Base-by-base conservation (phyloP, 2,797 vertebrate genomes). In the Nannoperca australis region DNA sequence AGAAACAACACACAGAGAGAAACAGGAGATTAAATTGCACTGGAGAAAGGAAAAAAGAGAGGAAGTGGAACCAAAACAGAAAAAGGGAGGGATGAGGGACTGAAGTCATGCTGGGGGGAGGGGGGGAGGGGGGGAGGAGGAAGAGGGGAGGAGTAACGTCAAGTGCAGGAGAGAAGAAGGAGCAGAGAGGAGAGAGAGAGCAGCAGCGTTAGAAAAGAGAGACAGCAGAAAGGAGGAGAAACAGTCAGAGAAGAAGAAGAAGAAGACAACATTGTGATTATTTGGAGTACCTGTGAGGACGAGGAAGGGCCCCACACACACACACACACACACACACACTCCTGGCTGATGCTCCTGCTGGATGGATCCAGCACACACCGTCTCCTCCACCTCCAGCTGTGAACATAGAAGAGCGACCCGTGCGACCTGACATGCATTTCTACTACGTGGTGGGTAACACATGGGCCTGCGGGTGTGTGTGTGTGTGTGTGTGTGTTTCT, bases 361-460 rank as follows among this genome's bases (percentile, higher is more conserved):
- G 70, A 92, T 90, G 90, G 85, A 88, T 54, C 47, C 24, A 27
- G 24, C 24, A 27, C 60, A 40, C 54, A 4, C 2, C 24, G 15
- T 18, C 60, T 15, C 22, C 64, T 55, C 42, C 59, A 20, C 70
- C 34, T 76, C 71, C 75, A 61, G 70, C 85, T 68, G 67, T 82
- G 69, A 76, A 77, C 22, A 2, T 18, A 65, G 71, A 76, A 66
- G 89, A 93, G 20, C 75, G 58, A 74, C 84, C 66, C 70, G 87
- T 78, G 51, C 68, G 58, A 54, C 73, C 86, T 85, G 91, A 92
- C 89, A 94, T 95, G 93, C 93, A 94, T 73, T 96, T 96, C 91
- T 93, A 84, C 90, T 95, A 95, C 7, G 75, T 90, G 94, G 95
- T 96, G 53, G 83, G 95, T 93, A 56, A 42, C 55, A 0, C n/a